Evolutionary conservation across 2,797 vertebrate genomes (phyloP).

Genomic region (Micromesistius poutassou): DNA sequence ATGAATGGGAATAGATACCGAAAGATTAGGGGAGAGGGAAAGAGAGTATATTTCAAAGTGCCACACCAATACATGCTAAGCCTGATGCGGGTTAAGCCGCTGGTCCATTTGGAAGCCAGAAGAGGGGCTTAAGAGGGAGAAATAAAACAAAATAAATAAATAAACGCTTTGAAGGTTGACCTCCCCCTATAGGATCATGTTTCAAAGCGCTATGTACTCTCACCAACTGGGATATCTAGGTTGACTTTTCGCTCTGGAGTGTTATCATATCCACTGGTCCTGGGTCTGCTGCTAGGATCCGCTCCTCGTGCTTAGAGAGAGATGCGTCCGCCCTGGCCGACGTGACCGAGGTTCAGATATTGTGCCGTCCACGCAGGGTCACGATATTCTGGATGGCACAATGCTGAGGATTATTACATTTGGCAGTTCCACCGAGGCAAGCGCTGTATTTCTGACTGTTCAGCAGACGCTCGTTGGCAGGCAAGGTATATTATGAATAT

Average conservation of each 20-base stretch:
- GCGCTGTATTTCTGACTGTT: constrained; percentile 12
- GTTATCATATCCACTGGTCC: constrained; percentile 43
- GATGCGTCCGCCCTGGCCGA: constrained; percentile 16
- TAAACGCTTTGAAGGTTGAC: constrained; percentile 68
- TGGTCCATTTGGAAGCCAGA: constrained; percentile 62
- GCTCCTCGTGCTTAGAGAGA: neutral
- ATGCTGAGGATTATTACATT: constrained; percentile 30
- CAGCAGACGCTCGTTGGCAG: constrained; percentile 19
- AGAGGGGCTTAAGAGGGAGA: constrained; percentile 59
- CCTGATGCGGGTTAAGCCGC: constrained; percentile 73
- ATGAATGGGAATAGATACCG: neutral
- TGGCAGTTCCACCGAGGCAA: constrained; percentile 13
- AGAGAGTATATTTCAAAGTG: constrained; percentile 60
- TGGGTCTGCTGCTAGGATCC: neutral
- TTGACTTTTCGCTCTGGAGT: constrained; percentile 49
- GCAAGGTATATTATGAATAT: constrained; percentile 17
- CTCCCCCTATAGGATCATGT: constrained; percentile 54
- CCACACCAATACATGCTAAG: constrained; percentile 61
- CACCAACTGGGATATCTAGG: constrained; percentile 56
- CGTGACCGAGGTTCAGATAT: constrained; percentile 31
- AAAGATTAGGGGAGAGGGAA: neutral
- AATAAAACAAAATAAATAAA: constrained; percentile 59
- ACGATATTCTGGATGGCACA: constrained; percentile 22
- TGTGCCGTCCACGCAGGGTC: constrained; percentile 18
- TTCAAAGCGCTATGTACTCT: constrained; percentile 54